Evolutionary conservation across 92 coral and sea anemone species (phyloP).

Genomic region (Palythoa caribaeorum): DNA sequence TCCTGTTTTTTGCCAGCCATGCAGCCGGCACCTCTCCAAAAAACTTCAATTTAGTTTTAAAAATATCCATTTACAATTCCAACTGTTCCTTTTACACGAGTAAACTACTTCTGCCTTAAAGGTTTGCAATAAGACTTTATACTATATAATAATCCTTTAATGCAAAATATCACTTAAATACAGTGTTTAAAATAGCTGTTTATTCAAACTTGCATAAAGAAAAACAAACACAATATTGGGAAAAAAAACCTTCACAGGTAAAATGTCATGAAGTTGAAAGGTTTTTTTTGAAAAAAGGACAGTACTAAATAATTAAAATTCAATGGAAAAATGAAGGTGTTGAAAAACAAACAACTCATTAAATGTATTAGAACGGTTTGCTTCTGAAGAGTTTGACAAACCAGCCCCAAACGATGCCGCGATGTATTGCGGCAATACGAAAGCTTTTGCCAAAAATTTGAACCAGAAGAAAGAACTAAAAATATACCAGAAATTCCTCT

Average conservation of each 20-base stretch:
- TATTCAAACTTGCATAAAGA: neutral
- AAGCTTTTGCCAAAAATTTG: neutral
- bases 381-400: neutral
- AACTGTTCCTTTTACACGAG: too few species aligned
- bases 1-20: too few species aligned
- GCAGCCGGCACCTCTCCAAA: too few species aligned
- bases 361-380: neutral
- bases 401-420: too few species aligned
- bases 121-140: too few species aligned
- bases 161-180: too few species aligned
- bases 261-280: neutral
- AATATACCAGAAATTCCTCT: neutral
- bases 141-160: too few species aligned
- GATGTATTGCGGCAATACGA: neutral
- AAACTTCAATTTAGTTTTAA: too few species aligned
- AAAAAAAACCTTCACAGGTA: neutral
- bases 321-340: neutral
- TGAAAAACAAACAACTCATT: neutral
- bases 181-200: neutral
- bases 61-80: too few species aligned
- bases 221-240: neutral
- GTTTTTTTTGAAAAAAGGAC: neutral
- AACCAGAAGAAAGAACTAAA: neutral
- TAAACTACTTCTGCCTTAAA: too few species aligned
- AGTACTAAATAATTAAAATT: neutral